These are phyloP conservation scores for Salpingus planirostris DNA, from an alignment of 2,888 invertebrate genomes.

Conservation along the genomic window DNA sequence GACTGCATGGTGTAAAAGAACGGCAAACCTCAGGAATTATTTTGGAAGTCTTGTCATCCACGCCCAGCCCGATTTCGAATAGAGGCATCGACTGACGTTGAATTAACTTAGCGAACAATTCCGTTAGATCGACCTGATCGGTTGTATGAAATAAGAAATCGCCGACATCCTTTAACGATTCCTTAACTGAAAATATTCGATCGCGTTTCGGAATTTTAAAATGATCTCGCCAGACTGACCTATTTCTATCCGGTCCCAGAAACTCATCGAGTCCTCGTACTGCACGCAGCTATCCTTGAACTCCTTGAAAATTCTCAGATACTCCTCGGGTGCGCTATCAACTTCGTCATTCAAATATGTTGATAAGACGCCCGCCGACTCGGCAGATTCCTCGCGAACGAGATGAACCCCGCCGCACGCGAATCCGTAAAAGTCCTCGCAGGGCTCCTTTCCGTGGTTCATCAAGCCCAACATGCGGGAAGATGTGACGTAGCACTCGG, in stretches of 20 bases:
- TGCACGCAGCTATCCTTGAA: constrained; percentile 26
- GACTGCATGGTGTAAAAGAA: not conserved
- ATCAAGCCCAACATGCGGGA: constrained; percentile 25
- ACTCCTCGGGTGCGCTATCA: constrained; percentile 3
- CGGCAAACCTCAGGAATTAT: constrained; percentile 18
- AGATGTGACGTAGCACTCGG: constrained; percentile 20
- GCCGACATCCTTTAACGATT: constrained; percentile 17
- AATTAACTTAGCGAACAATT: constrained; percentile 21
- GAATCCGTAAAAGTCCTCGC: constrained; percentile 30
- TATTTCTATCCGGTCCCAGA: constrained; percentile 17
- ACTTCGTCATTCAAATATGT: constrained; percentile 3
- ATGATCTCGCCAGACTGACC: constrained; percentile 13
- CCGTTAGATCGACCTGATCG: constrained; percentile 22
- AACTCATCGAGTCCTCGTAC: constrained; percentile 23
- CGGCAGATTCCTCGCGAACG: constrained; percentile 3
- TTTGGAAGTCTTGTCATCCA: constrained; percentile 17
- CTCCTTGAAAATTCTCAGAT: constrained; percentile 15
- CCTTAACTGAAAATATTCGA: constrained; percentile 15
- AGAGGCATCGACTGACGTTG: constrained; percentile 21
- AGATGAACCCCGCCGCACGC: constrained; percentile 23
- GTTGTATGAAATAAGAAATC: no score
- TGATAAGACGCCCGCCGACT: constrained; percentile 1
- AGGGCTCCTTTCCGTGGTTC: constrained; percentile 22
- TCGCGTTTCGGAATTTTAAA: constrained; percentile 2
- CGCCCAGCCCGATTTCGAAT: constrained; percentile 22